Base-by-base conservation (phyloP, 2,888 invertebrate species). In the Trissolcus japonicus region DNA sequence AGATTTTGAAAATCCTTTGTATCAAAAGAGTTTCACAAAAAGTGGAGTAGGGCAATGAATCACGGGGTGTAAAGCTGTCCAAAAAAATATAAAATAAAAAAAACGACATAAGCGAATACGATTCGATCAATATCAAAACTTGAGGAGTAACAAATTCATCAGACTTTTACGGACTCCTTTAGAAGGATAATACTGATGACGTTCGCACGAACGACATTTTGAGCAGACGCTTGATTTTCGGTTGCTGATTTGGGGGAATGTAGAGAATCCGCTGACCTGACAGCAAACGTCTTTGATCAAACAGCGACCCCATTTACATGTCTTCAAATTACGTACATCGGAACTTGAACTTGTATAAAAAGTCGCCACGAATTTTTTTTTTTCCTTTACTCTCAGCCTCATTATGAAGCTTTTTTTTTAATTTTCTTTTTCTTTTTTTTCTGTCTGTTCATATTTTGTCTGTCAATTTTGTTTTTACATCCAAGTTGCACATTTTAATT, bases 161-260 rank as follows among this genome's bases (percentile, higher is more conserved):
- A 78, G 78, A 74, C 78, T 78, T n/a, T 78, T 69, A 71, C 61
- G 65, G 71, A 54, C 62, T 74, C 78, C 74, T 71, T 74, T 62
- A 66, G 78, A 59, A 71, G 74, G 54, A 66, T 78, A 74, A 78
- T 78, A 78, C 74, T 78, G 78, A 78, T 71, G 78, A 73, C 68
- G 74, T 66, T 78, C 67, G 66, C 74, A 55, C 69, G 67, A 75
- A 78, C 78, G 78, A 57, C 69, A 78, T 66, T 78, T 78, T 78
- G 78, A 78, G 74, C 74, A 71, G 57, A 62, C 65, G 59, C 69
- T 71, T 63, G 60, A 66, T 78, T 74, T 69, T 69, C 50, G 62
- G 65, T 71, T 55, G 59, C 66, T 78, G 78, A 63, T 78, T 78
- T 60, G 71, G 61, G 68, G 76, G 69, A 69, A 69, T 69, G 73